These are phyloP conservation scores for Agrilus biguttatus DNA, from an alignment of 2,888 invertebrate species.

Conservation along the genomic window DNA sequence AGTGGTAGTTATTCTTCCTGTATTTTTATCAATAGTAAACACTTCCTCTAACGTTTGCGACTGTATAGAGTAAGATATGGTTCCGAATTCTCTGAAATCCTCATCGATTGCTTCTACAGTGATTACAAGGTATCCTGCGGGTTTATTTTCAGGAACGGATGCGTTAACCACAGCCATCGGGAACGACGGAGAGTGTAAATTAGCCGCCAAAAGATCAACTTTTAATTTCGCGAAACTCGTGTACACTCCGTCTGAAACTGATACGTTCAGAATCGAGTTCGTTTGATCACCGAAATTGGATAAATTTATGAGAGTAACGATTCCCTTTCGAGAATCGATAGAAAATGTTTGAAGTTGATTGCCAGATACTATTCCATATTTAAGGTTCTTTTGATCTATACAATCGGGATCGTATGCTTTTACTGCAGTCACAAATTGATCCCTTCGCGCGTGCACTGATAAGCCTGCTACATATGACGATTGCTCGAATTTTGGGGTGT, in stretches of 20 bases:
- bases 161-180: constrained; percentile 64
- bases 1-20: constrained; percentile 53
- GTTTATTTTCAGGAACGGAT: constrained; percentile 65
- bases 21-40: constrained; percentile 56
- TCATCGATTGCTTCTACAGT: constrained; percentile 64
- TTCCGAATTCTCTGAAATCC: constrained; percentile 66
- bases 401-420: constrained; percentile 80
- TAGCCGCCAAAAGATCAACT: constrained; percentile 64
- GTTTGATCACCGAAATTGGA: constrained; percentile 55
- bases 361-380: constrained; percentile 70
- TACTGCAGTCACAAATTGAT: constrained; percentile 77
- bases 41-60: constrained; percentile 57
- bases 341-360: constrained; percentile 63
- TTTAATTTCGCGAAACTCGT: constrained; percentile 75
- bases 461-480: constrained; percentile 62
- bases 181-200: constrained; percentile 67
- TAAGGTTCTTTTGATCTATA: constrained; percentile 57
- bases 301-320: constrained; percentile 59
- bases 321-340: constrained; percentile 42
- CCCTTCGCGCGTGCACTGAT: constrained; percentile 68
- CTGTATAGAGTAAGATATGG: constrained; percentile 62
- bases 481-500: constrained; percentile 74
- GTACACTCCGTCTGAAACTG: constrained; percentile 91
- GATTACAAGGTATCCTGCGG: constrained; percentile 59
- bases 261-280: constrained; percentile 68